Conservation (phyloP, 2,888 invertebrate genomes). For the Elgonia sp. region DNA sequence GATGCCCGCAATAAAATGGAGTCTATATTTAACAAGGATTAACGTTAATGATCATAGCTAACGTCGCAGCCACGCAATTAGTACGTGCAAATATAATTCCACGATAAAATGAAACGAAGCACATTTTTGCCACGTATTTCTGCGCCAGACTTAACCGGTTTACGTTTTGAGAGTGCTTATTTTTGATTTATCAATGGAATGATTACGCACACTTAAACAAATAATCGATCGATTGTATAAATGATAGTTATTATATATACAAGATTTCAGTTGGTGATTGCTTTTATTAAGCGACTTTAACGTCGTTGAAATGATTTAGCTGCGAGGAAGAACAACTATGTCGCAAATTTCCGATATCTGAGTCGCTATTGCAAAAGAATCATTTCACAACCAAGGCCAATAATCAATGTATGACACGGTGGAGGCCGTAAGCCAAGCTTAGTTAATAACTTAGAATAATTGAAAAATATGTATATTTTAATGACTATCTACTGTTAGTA, state of each 20-base stretch:
- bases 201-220: constrained; percentile 5
- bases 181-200: constrained; percentile 10
- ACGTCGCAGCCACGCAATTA: constrained; percentile 51
- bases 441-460: not conserved
- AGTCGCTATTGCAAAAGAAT: constrained; percentile 53
- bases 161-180: constrained; percentile 2
- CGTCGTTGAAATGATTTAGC: constrained; percentile 26
- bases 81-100: constrained; percentile 50
- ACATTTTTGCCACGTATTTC: constrained; percentile 14
- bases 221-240: not conserved
- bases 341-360: constrained; percentile 61
- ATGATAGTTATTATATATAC: not conserved
- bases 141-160: constrained; percentile 12
- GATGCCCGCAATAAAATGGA: constrained; percentile 20
- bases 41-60: constrained; percentile 42
- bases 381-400: constrained; percentile 57
- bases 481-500: too few species aligned
- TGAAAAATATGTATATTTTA: too few species aligned
- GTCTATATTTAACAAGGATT: constrained; percentile 31
- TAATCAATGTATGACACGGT: constrained; percentile 55
- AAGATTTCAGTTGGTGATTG: not conserved
- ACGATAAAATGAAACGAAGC: constrained; percentile 33
- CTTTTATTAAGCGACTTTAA: not conserved
- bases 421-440: constrained; percentile 41
- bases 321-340: constrained; percentile 28